Evolutionary conservation across 2,113 vertebrate species (phyloP), one percentile per base, ranked within the genome.

Genomic region (Azemiops feae): DNA sequence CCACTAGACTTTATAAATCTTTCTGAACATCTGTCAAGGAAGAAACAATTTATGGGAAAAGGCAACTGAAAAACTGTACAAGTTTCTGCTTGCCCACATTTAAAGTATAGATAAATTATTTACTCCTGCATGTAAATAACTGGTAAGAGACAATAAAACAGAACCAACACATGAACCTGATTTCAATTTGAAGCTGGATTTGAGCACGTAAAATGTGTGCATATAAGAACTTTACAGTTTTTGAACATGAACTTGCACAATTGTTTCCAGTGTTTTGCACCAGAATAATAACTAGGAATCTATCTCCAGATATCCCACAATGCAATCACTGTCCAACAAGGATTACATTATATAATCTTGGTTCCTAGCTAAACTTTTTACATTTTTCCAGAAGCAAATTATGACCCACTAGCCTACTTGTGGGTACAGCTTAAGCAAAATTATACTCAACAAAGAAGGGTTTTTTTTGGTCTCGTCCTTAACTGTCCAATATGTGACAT

Each of bases 391-490:
- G 93, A 93, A 91, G 92, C 88, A 92, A 64, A 39, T 89, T 86
- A 1, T 20, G 94, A 97, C 96, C 96, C 94, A 95, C 91, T 96
- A 94, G 96, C 96, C 96, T 95, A 96, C 50, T 96, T 96, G 55
- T 0, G 87, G 53, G 85, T 88, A 94, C 87, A 92, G 95, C 94
- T 94, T 89, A 60, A 93, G 95, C 53, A 88, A 91, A 92, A 96
- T 90, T 64, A 10, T 45, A 7, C 1, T 53, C 43, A 14, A 57
- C 58, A 16, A 50, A 0, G 14, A 47, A 0, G 2, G 47, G 1
- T 9, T 50, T 9, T 27, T 60, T 85, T 50, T 39, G 3, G 27
- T 16, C 64, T 52, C 94, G 43, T 22, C 8, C 25, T 18, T 85
- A 23, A 12, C n/a, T 53, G 3, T 52, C 11, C 18, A 87, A n/a